Conservation (phyloP, 1,140 invertebrate genomes). For the Paracyclopina nana region DNA sequence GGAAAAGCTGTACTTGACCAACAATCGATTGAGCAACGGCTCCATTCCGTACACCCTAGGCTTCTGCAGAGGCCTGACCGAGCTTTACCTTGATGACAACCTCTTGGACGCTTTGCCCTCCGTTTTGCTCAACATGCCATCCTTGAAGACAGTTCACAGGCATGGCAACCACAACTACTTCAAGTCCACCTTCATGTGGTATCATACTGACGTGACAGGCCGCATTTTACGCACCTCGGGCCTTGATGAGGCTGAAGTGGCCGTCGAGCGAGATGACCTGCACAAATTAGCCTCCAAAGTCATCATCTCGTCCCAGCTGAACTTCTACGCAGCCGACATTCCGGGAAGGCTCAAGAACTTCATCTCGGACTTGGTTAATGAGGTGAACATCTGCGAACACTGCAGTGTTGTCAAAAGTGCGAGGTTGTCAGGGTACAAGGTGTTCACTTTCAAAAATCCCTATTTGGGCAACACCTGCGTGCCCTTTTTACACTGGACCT, state of each 20-base stretch:
- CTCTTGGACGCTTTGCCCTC: conserved; percentile 32
- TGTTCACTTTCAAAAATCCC: conserved; percentile 33
- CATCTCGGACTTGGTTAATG: conserved; percentile 27
- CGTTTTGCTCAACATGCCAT: conserved; percentile 28
- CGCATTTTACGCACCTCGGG: conserved; percentile 23
- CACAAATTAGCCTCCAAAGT: conserved; percentile 27
- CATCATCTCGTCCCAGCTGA: conserved; percentile 27
- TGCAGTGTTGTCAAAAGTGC: conserved; percentile 25
- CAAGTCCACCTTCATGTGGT: conserved; percentile 35
- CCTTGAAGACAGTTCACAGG: conserved; percentile 30
- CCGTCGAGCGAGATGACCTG: conserved; percentile 21
- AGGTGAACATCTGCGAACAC: conserved; percentile 28
- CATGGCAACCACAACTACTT: conserved; percentile 36
- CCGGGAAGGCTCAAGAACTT: conserved; percentile 28
- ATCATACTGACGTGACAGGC: conserved; percentile 31
- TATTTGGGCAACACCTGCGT: conserved; percentile 34
- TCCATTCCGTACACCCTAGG: conserved; percentile 31
- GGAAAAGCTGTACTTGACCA: conserved; percentile 30
- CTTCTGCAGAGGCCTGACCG: conserved; percentile 27
- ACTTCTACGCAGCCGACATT: conserved; percentile 26
- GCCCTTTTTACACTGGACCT: conserved; percentile 34
- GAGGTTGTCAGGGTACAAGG: conserved; percentile 29
- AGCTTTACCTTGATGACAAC: conserved; percentile 30
- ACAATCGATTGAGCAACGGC: conserved; percentile 30
- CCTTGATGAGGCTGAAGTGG: conserved; percentile 11